These are phyloP conservation scores for Hyla sarda DNA, from an alignment of 2,113 vertebrate genomes.

Conservation along the genomic window DNA sequence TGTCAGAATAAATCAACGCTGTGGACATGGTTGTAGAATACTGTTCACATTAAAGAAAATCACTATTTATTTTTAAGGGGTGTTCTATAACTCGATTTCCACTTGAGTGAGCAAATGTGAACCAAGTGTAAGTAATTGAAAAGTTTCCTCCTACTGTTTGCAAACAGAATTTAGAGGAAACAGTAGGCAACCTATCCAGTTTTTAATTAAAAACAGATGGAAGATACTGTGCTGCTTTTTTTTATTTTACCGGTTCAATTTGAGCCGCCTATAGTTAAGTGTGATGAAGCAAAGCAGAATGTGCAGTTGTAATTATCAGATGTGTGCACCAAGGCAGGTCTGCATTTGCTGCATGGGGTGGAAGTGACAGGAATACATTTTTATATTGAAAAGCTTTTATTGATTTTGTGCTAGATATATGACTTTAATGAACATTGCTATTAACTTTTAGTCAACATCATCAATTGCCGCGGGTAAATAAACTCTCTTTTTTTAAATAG, in stretches of 20 bases:
- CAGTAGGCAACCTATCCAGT: constrained; percentile 56
- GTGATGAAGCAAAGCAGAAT: constrained; percentile 60
- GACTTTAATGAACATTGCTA: constrained; percentile 22
- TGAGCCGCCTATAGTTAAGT: constrained; percentile 58
- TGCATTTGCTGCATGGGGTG: constrained; percentile 36
- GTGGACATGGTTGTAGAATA: background rate
- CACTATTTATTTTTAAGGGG: constrained; percentile 47
- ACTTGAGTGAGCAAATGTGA: constrained; percentile 53
- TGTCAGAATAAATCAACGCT: background rate
- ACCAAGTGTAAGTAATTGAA: constrained; percentile 58
- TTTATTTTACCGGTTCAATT: constrained; percentile 55
- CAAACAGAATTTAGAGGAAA: constrained; percentile 58
- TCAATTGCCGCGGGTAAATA: background rate
- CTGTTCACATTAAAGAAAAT: constrained; percentile 17
- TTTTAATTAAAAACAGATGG: constrained; percentile 61
- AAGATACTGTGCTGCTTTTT: constrained; percentile 52
- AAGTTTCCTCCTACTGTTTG: constrained; percentile 60
- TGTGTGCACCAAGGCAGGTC: constrained; percentile 35
- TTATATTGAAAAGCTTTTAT: constrained; percentile 32
- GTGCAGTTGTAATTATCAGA: constrained; percentile 57
- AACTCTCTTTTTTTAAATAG: constrained; percentile 13
- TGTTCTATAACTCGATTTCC: constrained; percentile 51
- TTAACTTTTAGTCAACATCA: constrained; percentile 45
- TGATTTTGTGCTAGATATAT: constrained; percentile 15
- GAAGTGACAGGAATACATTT: constrained; percentile 47